These are phyloP conservation scores for Agelastica alni DNA, from an alignment of 2,888 invertebrate species.

Conservation along the genomic window DNA sequence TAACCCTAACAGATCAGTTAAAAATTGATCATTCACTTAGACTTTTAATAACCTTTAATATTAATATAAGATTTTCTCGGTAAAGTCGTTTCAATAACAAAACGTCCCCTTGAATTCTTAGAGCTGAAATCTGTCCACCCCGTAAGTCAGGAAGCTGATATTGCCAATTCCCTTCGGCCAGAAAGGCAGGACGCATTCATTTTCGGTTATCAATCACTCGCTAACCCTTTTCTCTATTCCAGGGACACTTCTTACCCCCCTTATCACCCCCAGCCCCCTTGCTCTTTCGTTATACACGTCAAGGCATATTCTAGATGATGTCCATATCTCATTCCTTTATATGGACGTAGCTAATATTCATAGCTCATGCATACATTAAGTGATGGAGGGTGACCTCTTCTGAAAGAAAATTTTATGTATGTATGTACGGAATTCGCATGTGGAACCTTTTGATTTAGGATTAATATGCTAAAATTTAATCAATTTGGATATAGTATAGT, in stretches of 20 bases:
- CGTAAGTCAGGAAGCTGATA: conserved; percentile 32
- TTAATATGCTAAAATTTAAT: conserved; percentile 35
- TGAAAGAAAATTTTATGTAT: conserved; percentile 35
- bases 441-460: conserved; percentile 36
- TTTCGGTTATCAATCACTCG: conserved; percentile 40
- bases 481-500: conserved; percentile 23
- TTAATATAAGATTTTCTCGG: no score
- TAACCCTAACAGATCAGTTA: no score
- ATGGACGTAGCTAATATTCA: conserved; percentile 40
- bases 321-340: conserved; percentile 42
- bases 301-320: conserved; percentile 38
- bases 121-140: conserved; percentile 18
- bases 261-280: conserved; percentile 7
- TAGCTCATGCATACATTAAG: conserved; percentile 40
- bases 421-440: conserved; percentile 31
- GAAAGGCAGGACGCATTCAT: conserved; percentile 36
- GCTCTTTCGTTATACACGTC: conserved; percentile 30
- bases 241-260: conserved; percentile 37
- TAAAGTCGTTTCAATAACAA: no score
- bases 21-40: no score
- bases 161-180: conserved; percentile 38
- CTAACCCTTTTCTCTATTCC: conserved; percentile 39
- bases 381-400: conserved; percentile 26
- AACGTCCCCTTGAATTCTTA: background rate
- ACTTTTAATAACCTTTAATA: no score